Evolutionary conservation across 1,140 invertebrate genomes (phyloP), one percentile per base, ranked within the genome.

Genomic region (Temnothorax nylanderi): DNA sequence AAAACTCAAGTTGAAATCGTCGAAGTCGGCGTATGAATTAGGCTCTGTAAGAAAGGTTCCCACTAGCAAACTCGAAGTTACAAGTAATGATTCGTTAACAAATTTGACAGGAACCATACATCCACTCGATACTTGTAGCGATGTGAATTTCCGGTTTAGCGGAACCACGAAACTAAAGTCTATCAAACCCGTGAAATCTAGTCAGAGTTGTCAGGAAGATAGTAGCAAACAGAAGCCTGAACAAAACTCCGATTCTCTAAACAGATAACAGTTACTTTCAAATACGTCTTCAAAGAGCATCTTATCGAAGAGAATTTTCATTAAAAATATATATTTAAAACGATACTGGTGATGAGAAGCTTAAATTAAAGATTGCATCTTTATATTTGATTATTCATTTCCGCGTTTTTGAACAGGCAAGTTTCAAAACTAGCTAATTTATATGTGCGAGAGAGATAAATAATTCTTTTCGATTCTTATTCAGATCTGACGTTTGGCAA

Each of bases 91-190:
- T 62, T 92, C 93, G 1, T 58, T 92, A 1, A 87, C 89, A 0
- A 94, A 92, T 91, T 54, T 95, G 11, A 90, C 90, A 13, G 95
- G 91, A 5, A 93, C 91, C 2, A 90, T 96, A 86, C 96, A 96
- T 92, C 96, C 96, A 0, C 87, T 97, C 1, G 96, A 96, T 86
- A 95, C 96, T 67, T 95, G 95, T 26, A 96, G 96, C 34, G 97
- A 97, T 91, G 97, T 97, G 2, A 96, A 96, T 92, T 96, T 97
- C 60, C 96, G 96, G 81, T 97, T 96, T 87, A 96, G 96, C 76
- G 97, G 97, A 49, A 97, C 96, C 3, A 97, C 96, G 3, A 96
- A 97, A 93, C 91, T 97, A 58, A 97, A 97, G 92, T 96, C 94
- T 8, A 95, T 97, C n/a, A 96, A 96, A 85, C 92, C 95, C 1